Evolutionary conservation across 2,797 vertebrate genomes (phyloP).

Genomic region (Tapirus indicus): DNA sequence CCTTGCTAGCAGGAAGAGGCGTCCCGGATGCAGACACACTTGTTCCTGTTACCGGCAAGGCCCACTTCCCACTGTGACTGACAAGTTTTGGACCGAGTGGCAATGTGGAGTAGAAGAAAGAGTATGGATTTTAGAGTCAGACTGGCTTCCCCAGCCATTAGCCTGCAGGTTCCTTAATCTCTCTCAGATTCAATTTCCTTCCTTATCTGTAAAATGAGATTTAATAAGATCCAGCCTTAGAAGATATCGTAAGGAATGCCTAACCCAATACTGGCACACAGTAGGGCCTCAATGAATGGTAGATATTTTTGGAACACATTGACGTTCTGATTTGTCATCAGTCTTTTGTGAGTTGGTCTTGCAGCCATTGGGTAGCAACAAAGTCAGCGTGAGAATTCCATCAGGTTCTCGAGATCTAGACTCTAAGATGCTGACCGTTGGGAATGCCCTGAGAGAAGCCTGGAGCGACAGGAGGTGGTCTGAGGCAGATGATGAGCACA

Average conservation of each 20-base stretch:
- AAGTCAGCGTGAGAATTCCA: background rate
- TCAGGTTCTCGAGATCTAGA: background rate
- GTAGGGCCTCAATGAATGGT: background rate
- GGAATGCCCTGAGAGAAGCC: background rate
- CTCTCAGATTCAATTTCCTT: background rate
- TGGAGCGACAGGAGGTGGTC: background rate
- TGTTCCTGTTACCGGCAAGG: background rate
- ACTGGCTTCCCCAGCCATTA: background rate
- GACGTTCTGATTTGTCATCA: background rate
- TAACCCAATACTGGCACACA: background rate
- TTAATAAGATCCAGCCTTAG: background rate
- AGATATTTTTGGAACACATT: slow-evolving; percentile 37
- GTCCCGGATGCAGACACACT: background rate
- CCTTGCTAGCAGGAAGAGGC: background rate
- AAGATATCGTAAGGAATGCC: background rate
- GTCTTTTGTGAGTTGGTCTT: slow-evolving; percentile 3
- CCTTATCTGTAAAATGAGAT: background rate
- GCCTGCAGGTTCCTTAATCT: background rate
- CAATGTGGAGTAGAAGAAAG: background rate
- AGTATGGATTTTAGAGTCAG: background rate
- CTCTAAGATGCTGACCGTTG: background rate
- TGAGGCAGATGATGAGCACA: background rate
- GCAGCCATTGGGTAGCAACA: background rate
- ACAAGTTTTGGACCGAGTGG: background rate
- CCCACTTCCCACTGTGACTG: background rate